phyloP scores from a whole-genome alignment of 2,888 invertebrate species.

The Atrina japonica region DNA sequence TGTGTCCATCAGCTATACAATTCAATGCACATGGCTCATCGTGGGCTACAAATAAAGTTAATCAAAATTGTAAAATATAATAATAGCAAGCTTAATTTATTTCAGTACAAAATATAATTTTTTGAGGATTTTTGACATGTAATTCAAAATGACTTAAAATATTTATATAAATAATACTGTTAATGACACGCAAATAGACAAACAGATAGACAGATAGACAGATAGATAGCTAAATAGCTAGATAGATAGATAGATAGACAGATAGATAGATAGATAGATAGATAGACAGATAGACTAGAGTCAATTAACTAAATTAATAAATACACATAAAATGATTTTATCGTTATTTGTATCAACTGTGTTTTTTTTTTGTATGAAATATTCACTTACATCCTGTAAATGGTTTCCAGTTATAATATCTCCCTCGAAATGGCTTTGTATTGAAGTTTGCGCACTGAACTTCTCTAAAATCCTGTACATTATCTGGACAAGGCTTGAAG shows the following conservation, averaged over 20 bases:
- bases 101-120: background rate
- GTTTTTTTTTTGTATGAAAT: too few species aligned
- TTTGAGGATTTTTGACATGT: background rate
- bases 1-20: slow-evolving; percentile 96
- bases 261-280: too few species aligned
- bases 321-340: too few species aligned
- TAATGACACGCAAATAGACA: background rate
- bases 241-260: too few species aligned
- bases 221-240: too few species aligned
- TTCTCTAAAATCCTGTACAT: slow-evolving; percentile 89
- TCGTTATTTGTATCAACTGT: too few species aligned
- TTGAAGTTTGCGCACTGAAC: slow-evolving; percentile 95
- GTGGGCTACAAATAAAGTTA: slow-evolving; percentile 81
- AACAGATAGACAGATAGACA: too few species aligned
- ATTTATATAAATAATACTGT: background rate
- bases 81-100: too few species aligned
- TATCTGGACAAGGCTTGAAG: slow-evolving; percentile 88
- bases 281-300: too few species aligned
- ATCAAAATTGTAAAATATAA: background rate
- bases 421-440: slow-evolving; percentile 89
- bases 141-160: too few species aligned
- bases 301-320: too few species aligned
- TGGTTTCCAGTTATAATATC: slow-evolving; percentile 87
- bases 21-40: slow-evolving; percentile 96
- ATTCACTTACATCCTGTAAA: slow-evolving; percentile 77